Base-by-base conservation (phyloP, 2,113 vertebrate genomes). In the Sardina pilchardus region DNA sequence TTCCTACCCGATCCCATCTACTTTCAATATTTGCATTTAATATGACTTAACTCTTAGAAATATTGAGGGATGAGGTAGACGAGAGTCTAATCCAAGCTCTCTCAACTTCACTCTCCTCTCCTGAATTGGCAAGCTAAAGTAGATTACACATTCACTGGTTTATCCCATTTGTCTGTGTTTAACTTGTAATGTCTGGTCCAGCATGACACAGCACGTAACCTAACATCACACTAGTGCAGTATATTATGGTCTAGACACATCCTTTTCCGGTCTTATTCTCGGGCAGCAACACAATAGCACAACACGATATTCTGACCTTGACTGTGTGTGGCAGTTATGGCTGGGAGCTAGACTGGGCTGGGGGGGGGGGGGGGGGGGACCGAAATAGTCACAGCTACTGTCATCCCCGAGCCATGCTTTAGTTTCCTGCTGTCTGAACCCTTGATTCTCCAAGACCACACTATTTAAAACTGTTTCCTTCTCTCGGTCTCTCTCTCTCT, bases 301-400 rank as follows among this genome's bases (percentile, higher is more conserved):
- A 78, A 78, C 71, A 78, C 71, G 71, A 12, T 78, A 39, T 19
- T 78, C 71, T 78, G 71, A 78, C 71, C 71, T 78, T 78, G 71
- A 78, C 30, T 16, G 71, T 14, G 10, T 78, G 30, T 36, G 71
- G 71, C 71, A 78, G 71, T 34, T 78, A 5, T 1, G 34, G 71
- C 26, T 78, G 34, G 71, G 34, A 36, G 71, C 71, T 39, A 34
- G 71, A 21, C 53, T 59, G 21, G 53, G 53, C 53, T 36, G 5
- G 71, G 14, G 30, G 34, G 36, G n/a, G n/a, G n/a, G n/a, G n/a
- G n/a, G n/a, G n/a, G 67, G 8, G 36, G 5, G 34, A 14, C 71
- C 16, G 71, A 39, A 78, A 78, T 36, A 36, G 71, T 34, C 71
- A 36, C 14, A 71, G 26, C 26, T 24, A 59, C 53, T 59, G 19